These are phyloP conservation scores for Diorhabda elongata DNA, from an alignment of 1,140 invertebrate genomes.

Conservation along the genomic window DNA sequence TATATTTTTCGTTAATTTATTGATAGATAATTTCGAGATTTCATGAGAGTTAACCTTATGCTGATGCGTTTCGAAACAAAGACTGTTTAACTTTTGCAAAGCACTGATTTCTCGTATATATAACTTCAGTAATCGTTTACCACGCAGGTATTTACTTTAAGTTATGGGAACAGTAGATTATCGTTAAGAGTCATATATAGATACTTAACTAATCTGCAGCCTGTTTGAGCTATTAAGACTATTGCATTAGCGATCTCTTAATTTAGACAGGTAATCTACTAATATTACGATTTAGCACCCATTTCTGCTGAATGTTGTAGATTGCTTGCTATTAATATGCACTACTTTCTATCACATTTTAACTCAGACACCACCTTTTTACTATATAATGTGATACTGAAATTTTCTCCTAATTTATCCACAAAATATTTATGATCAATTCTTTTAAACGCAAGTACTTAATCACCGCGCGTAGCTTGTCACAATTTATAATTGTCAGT, in stretches of 20 bases:
- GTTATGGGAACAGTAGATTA: background rate
- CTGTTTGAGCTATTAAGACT: no score
- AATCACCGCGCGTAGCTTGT: no score
- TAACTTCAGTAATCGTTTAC: background rate
- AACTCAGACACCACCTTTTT: background rate
- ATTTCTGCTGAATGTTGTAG: background rate
- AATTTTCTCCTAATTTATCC: background rate
- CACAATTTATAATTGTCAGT: no score
- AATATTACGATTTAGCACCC: no score
- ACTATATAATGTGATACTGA: background rate
- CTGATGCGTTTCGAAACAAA: background rate
- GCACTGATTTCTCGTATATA: background rate
- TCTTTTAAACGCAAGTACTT: no score
- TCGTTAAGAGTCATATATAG: background rate
- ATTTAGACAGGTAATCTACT: no score
- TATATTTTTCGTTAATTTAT: no score
- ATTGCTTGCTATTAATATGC: background rate
- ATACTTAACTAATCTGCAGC: no score
- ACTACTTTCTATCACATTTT: background rate
- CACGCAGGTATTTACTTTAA: background rate
- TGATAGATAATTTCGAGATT: no score
- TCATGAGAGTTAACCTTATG: no score
- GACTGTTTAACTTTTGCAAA: background rate
- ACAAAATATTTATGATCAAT: background rate
- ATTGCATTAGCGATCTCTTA: no score